Conservation (phyloP, 2,113 vertebrate species). For the Ceyx melanurus region DNA sequence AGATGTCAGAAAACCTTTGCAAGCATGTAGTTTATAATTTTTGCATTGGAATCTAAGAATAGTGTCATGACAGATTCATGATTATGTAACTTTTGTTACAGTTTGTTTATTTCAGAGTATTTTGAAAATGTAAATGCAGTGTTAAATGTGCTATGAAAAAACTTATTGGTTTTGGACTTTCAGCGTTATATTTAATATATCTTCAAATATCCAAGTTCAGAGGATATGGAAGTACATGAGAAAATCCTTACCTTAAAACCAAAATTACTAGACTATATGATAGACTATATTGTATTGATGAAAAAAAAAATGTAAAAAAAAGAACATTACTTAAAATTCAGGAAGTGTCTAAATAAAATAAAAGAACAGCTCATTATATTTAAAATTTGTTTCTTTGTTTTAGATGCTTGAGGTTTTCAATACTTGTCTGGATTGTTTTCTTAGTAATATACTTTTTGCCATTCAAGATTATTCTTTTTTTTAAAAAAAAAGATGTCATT, state of each 20-base stretch:
- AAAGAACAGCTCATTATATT: neutral
- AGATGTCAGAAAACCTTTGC: neutral
- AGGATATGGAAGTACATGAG: neutral
- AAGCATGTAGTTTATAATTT: neutral
- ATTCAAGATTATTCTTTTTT: neutral
- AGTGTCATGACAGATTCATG: neutral
- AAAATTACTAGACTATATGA: neutral
- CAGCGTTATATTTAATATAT: neutral
- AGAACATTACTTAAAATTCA: neutral
- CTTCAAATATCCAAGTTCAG: neutral
- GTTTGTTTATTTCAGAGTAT: neutral
- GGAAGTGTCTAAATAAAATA: neutral
- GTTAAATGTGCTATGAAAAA: neutral
- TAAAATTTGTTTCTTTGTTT: neutral
- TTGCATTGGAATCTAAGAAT: neutral
- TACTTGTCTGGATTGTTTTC: neutral
- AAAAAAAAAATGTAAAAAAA: neutral
- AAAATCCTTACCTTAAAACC: neutral
- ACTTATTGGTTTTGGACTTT: neutral
- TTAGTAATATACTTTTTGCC: neutral
- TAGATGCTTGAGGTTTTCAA: neutral
- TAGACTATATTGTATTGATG: neutral
- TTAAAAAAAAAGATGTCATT: neutral
- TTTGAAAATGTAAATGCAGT: neutral
- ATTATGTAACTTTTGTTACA: neutral